These are phyloP conservation scores for Caenorhabditis panamensis DNA, from an alignment of 2,888 invertebrate species.

Conservation along the genomic window DNA sequence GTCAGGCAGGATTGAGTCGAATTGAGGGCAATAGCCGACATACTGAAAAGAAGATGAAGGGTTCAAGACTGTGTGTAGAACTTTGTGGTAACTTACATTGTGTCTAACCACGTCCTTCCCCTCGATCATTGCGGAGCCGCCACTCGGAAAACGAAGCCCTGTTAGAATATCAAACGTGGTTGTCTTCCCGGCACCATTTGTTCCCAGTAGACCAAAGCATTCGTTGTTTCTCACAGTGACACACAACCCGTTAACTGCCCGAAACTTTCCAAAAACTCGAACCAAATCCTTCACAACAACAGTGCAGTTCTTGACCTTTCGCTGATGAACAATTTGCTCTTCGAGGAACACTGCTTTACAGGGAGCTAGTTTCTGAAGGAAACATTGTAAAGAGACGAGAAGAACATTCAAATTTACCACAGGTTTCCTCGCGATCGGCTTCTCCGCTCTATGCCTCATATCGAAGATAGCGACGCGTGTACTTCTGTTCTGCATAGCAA, in stretches of 20 bases:
- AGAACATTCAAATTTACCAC: constrained; percentile 13
- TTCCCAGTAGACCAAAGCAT: constrained; percentile 78
- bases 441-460: constrained; percentile 32
- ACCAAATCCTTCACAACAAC: constrained; percentile 22
- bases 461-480: not conserved
- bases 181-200: constrained; percentile 76
- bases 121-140: constrained; percentile 68
- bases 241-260: constrained; percentile 70
- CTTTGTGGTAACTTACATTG: constrained; percentile 11
- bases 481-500: constrained; percentile 21
- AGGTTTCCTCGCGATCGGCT: constrained; percentile 33
- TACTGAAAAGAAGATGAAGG: constrained; percentile 43
- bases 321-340: constrained; percentile 14
- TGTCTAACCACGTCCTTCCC: constrained; percentile 62
- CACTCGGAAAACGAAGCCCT: constrained; percentile 58
- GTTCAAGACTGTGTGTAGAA: not conserved
- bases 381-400: no score
- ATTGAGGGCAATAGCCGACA: constrained; percentile 78
- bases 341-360: constrained; percentile 23
- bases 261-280: constrained; percentile 58
- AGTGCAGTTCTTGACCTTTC: not conserved
- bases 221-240: constrained; percentile 70
- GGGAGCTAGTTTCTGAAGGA: constrained; percentile 18
- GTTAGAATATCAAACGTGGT: constrained; percentile 78
- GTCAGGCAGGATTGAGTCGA: constrained; percentile 71